A percentile compares a stretch with the other conserved stretches of the same genome.
phyloP scores from a whole-genome alignment of 2,113 vertebrate species.

The Chinchilla lanigera region DNA sequence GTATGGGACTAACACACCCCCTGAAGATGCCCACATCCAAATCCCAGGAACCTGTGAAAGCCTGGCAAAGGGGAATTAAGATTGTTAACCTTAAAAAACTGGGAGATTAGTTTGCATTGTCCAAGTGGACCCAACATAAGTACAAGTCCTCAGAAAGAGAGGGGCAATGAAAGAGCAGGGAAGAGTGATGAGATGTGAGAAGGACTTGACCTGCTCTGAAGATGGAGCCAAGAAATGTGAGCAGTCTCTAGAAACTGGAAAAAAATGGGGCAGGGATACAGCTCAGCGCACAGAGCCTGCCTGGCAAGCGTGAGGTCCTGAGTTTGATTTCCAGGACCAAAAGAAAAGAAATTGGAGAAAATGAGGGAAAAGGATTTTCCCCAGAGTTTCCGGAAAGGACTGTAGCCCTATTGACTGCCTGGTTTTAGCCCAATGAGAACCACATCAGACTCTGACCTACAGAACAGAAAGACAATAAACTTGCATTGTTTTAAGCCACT shows the following conservation, averaged over 20 bases:
- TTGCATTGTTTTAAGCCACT: slow-evolving; percentile 12
- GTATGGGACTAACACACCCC: neutral
- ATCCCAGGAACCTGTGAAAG: neutral
- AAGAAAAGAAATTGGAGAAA: neutral
- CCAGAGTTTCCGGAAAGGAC: slow-evolving; percentile 37
- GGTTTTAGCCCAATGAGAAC: slow-evolving; percentile 14
- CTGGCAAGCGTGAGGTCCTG: neutral
- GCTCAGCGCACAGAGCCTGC: neutral
- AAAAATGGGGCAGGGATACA: neutral
- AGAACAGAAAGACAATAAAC: slow-evolving; percentile 1
- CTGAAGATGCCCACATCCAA: neutral
- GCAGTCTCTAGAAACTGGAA: neutral
- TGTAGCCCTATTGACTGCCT: neutral
- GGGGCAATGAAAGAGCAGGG: neutral
- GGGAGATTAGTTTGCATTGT: neutral
- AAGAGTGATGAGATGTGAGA: neutral
- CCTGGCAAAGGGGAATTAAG: slow-evolving; percentile 28
- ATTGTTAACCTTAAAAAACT: slow-evolving; percentile 39
- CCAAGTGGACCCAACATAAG: neutral
- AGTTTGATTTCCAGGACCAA: too few species aligned
- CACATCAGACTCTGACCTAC: neutral
- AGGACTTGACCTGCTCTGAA: neutral
- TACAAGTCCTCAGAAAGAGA: neutral
- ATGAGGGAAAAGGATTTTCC: neutral
- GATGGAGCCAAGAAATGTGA: neutral